These are phyloP conservation scores for Sisyra terminalis DNA, from an alignment of 2,888 invertebrate species.

Conservation along the genomic window DNA sequence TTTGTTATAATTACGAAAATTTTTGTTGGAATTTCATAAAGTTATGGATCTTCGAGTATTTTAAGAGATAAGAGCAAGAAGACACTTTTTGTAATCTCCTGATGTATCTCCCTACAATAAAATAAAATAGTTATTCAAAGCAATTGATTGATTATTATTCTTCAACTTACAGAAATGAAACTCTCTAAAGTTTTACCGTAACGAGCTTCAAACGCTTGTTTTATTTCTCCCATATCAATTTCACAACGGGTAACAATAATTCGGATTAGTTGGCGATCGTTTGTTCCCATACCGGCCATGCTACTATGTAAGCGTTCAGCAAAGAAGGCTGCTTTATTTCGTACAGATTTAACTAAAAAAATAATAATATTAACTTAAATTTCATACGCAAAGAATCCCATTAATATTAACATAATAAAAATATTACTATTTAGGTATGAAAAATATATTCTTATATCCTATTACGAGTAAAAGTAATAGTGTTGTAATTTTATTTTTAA, in stretches of 20 bases:
- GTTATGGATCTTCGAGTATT: conserved; percentile 12
- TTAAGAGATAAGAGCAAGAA: conserved; percentile 51
- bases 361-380: conserved; percentile 7
- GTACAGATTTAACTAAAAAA: conserved; percentile 52
- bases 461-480: no score
- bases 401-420: no score
- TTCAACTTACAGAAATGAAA: conserved; percentile 52
- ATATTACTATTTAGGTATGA: no score
- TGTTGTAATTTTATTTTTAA: no score
- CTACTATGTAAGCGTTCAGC: conserved; percentile 73
- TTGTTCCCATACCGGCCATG: conserved; percentile 82
- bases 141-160: conserved; percentile 4
- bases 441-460: no score
- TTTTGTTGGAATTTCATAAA: neutral
- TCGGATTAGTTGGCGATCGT: conserved; percentile 72
- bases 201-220: conserved; percentile 53
- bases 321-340: conserved; percentile 67
- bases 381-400: no score
- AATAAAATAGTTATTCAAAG: conserved; percentile 14
- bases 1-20: no score
- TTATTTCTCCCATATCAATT: conserved; percentile 74
- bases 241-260: conserved; percentile 69
- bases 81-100: conserved; percentile 73
- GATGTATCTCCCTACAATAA: conserved; percentile 61
- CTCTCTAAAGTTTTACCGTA: conserved; percentile 63